Percentiles rank a stretch among this genome's conserved stretches.
phyloP scores from a whole-genome alignment of 2,113 vertebrate species.

The Vombatus ursinus region DNA sequence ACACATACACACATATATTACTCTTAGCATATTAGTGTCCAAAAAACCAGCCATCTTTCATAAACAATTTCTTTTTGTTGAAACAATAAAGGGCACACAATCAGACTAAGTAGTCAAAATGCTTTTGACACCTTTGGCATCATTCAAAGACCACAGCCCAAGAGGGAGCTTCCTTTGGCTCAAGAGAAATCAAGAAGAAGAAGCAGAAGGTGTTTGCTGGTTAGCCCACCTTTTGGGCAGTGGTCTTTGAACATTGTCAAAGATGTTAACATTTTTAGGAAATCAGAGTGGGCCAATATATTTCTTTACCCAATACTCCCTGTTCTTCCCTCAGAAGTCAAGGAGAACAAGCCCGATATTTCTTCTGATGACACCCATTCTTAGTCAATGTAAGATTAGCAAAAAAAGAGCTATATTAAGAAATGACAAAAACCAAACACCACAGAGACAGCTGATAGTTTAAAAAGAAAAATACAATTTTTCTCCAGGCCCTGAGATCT shows the following conservation, averaged over 20 bases:
- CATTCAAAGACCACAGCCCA: not conserved
- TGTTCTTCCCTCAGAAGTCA: not conserved
- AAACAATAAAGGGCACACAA: not conserved
- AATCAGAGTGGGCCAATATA: not conserved
- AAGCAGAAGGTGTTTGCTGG: conserved; percentile 29
- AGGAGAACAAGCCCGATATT: not conserved
- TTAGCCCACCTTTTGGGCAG: not conserved
- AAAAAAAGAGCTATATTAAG: not conserved
- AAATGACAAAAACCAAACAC: not conserved
- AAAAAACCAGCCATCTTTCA: not conserved
- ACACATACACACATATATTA: not conserved
- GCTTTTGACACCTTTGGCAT: not conserved
- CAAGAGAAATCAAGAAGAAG: conserved; percentile 43
- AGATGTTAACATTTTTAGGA: not conserved
- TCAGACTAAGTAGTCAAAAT: not conserved
- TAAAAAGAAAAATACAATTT: not conserved
- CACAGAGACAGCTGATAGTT: not conserved
- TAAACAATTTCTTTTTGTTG: not conserved
- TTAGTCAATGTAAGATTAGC: not conserved
- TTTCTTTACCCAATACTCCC: not conserved
- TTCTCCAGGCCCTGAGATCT: not conserved
- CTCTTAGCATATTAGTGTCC: not conserved
- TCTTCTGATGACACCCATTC: not conserved
- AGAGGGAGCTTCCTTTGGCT: not conserved
- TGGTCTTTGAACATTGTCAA: not conserved